Percentiles rank a stretch among this genome's conserved stretches.
phyloP scores from a whole-genome alignment of 2,797 vertebrate genomes.

The Nasua narica region DNA sequence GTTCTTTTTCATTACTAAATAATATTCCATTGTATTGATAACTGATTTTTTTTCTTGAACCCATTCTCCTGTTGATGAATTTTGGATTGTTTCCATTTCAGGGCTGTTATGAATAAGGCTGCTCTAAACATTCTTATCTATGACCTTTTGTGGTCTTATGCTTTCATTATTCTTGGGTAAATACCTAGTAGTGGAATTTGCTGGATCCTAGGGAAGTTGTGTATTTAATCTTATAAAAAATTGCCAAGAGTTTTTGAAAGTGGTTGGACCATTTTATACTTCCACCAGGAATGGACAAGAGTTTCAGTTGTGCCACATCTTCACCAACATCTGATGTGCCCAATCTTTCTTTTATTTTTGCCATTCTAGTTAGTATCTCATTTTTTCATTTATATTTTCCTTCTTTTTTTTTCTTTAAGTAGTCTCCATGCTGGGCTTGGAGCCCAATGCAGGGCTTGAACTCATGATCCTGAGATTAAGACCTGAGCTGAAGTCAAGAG shows the following conservation, averaged over 20 bases:
- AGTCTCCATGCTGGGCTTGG: background rate
- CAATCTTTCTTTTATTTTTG: background rate
- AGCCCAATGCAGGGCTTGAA: background rate
- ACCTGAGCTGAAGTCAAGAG: background rate
- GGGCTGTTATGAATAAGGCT: background rate
- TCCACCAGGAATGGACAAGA: background rate
- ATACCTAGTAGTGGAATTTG: background rate
- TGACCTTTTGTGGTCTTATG: background rate
- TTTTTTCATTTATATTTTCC: background rate
- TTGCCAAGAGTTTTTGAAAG: background rate
- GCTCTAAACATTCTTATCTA: background rate
- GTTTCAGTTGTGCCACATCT: background rate
- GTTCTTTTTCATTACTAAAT: background rate
- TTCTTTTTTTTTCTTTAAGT: background rate
- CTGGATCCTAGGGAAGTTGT: background rate
- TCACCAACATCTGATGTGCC: background rate
- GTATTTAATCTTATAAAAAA: background rate
- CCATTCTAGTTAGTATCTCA: background rate
- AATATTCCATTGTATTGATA: background rate
- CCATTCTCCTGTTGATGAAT: background rate
- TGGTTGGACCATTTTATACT: background rate
- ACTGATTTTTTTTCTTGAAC: background rate
- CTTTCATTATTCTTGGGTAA: background rate
- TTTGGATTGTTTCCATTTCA: constrained; percentile 4
- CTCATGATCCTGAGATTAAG: background rate